These are phyloP conservation scores for Regulus satrapa DNA, from an alignment of 2,113 vertebrate species.

Conservation along the genomic window DNA sequence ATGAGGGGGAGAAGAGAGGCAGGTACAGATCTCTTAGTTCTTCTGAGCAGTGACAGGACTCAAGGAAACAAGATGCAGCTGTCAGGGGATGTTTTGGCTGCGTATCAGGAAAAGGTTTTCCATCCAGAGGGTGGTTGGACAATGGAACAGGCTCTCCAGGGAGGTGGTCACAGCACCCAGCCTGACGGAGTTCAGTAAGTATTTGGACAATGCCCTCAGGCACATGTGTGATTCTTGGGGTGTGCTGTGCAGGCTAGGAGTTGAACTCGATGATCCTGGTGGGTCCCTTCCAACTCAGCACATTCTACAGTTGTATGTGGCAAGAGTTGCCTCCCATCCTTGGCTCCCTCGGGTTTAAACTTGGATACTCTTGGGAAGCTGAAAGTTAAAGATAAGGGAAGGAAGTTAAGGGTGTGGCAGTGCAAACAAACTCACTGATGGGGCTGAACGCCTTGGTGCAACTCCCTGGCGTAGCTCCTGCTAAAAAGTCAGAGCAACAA, in stretches of 20 bases:
- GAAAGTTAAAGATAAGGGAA: neutral
- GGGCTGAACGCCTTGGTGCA: neutral
- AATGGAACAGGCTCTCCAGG: neutral
- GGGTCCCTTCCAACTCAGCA: neutral
- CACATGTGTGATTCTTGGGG: neutral
- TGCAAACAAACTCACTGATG: neutral
- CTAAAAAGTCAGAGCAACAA: neutral
- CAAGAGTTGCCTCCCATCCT: neutral
- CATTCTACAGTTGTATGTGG: neutral
- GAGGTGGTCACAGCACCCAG: neutral
- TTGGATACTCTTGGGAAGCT: accelerated
- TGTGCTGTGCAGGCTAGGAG: neutral
- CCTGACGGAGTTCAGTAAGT: neutral
- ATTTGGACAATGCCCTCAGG: neutral
- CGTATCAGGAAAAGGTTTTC: neutral
- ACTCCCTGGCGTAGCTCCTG: neutral
- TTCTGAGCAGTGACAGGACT: neutral
- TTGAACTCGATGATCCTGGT: neutral
- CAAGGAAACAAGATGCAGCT: neutral
- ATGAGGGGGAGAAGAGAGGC: neutral
- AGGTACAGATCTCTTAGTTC: neutral
- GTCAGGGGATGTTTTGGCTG: neutral
- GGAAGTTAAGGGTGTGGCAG: neutral
- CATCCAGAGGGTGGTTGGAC: neutral
- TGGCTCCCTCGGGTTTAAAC: neutral